Evolutionary conservation across 2,113 vertebrate species (phyloP).

Genomic region (Anser cygnoides): DNA sequence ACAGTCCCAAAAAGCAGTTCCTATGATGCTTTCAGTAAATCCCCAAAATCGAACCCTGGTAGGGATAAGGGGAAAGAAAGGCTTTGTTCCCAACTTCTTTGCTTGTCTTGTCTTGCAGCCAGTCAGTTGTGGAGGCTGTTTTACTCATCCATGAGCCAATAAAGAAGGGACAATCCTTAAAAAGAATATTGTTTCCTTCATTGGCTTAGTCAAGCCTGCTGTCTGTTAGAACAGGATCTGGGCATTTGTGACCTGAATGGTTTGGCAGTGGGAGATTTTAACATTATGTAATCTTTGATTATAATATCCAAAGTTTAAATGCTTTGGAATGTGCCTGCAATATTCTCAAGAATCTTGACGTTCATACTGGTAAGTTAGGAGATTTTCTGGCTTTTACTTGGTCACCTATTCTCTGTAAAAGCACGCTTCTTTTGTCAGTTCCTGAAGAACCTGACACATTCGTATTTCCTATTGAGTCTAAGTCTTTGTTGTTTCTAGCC

Average conservation of each 20-base stretch:
- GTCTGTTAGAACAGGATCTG: background rate
- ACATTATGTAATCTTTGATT: background rate
- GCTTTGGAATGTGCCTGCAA: background rate
- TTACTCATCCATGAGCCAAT: background rate
- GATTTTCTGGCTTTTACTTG: conserved; percentile 37
- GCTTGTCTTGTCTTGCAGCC: background rate
- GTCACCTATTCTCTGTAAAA: conserved; percentile 22
- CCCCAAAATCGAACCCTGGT: background rate
- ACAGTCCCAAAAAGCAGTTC: background rate
- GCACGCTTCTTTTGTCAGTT: background rate
- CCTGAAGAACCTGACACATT: conserved; percentile 32
- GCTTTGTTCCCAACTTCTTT: background rate
- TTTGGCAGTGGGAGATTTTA: background rate
- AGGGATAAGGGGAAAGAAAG: background rate
- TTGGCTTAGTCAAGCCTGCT: background rate
- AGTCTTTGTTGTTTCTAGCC: conserved; percentile 34
- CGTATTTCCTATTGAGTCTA: conserved; percentile 25
- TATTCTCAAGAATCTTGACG: conserved; percentile 5
- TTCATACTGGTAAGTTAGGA: background rate
- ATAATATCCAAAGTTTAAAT: conserved; percentile 8
- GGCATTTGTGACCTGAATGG: background rate
- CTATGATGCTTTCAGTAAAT: background rate
- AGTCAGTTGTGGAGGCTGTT: background rate
- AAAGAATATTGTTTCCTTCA: background rate
- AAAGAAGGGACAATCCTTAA: background rate